Evolutionary conservation across 2,113 vertebrate species (phyloP), one percentile per base, ranked within the genome.

Genomic region (Phaethornis superciliosus): DNA sequence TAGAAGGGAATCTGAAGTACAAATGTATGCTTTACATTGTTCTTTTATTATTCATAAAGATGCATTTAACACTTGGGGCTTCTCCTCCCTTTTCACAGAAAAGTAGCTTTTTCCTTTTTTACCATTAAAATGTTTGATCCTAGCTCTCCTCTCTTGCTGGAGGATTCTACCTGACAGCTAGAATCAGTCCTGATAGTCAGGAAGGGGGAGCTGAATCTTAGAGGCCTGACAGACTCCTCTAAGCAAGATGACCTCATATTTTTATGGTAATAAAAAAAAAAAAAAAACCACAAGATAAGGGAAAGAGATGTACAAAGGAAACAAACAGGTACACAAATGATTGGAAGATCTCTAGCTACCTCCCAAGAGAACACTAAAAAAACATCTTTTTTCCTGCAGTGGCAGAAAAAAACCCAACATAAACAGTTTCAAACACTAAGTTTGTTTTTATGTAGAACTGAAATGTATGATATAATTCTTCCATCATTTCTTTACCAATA

Each of bases 21-120:
- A 97, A 94, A 92, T 96, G 94, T 93, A 70, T 88, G 75, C 94
- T 94, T 95, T 95, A 85, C 56, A 49, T 56, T 85, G 89, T 67
- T 95, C 94, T 95, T 96, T 94, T 74, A 95, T 96, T 95, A 96
- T 93, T 88, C 89, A 94, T 95, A 96, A 95, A 89, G 93, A 95
- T 83, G 92, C 67, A 76, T 92, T 96, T 94, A 96, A 91, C 84
- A 96, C 91, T 95, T 85, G 87, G 89, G 94, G 93, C 89, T 96
- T 95, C 93, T 94, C 86, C 89, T 94, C 93, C 93, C 81, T 93
- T 94, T 82, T 65, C 87, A 92, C 75, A 89, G 87, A 89, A 92
- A 92, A 95, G 93, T 67, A 95, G 81, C 21, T 18, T 40, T 84
- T 74, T 94, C 55, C 85, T 89, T 95, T 95, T 95, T 94, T 94